Base-by-base conservation (phyloP, 1,140 invertebrate species). In the Micrasema longulum region DNA sequence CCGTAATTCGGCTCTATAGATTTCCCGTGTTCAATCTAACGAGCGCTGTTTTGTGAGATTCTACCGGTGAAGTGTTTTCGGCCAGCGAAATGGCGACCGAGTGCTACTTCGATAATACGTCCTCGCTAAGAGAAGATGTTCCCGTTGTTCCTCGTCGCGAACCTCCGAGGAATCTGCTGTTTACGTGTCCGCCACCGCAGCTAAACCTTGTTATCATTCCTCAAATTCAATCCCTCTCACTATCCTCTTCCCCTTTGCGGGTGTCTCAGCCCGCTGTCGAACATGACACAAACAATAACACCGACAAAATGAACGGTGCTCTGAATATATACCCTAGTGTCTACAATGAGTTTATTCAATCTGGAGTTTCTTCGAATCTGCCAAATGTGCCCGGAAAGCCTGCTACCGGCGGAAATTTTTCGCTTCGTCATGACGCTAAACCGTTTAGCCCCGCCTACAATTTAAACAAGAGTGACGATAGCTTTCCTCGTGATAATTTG, bases 101-200 rank as follows among this genome's bases (percentile, higher is more conserved):
- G 47, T 55, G 47, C 22, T 53, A 53, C 35, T 38, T 18, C 0
- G 35, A 67, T 78, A 66, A 60, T 57, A 9, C 18, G 20, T 64
- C 22, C 22, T 41, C 55, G 1, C 55, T 31, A 1, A 31, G 18
- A 22, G 50, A 43, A 38, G 41, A 60, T n/a, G 35, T 38, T 2
- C 52, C 35, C 9, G 50, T 7, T 52, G 63, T 10, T 11, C 62
- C 14, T 20, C 55, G 68, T 35, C 68, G 71, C 68, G 64, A 60
- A 22, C 76, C 64, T 14, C 68, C 60, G 18, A 69, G 64, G 65
- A 77, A 69, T 57, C 16, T 68, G 14, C 64, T 75, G 38, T 72
- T 73, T 50, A 38, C 57, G 66, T 73, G 71, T 53, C 64, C 57
- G 14, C 76, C 72, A 18, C 69, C 73, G 41, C 57, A 65, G 38